phyloP scores from a whole-genome alignment of 92 coral and sea anemone genomes.

The Siderastrea radians region DNA sequence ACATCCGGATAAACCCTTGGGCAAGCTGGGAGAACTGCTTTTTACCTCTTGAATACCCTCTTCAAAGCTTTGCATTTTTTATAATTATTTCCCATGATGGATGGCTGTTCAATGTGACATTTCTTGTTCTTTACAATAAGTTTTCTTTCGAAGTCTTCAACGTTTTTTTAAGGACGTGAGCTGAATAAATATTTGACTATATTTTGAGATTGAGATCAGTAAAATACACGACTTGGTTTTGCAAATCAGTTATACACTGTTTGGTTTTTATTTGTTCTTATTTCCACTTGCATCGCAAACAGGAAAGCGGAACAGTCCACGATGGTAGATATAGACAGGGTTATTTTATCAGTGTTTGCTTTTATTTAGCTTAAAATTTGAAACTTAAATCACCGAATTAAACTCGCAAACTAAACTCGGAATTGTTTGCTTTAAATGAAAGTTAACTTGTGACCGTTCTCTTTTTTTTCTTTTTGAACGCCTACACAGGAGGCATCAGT shows the following conservation, averaged over 20 bases:
- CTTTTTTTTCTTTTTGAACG: background rate
- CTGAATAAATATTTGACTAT: background rate
- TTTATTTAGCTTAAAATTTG: background rate
- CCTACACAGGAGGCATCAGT: background rate
- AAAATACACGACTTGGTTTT: background rate
- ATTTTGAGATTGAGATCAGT: slow-evolving; percentile 12
- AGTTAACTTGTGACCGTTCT: no score
- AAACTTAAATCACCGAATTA: background rate
- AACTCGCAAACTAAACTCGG: background rate
- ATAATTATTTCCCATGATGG: background rate
- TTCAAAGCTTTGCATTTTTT: background rate
- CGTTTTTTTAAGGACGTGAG: slow-evolving; percentile 4
- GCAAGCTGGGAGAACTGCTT: background rate
- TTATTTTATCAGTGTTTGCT: background rate
- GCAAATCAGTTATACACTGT: background rate
- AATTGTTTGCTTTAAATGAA: no score
- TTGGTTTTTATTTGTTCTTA: background rate
- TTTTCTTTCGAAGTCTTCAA: background rate
- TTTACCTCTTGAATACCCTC: background rate
- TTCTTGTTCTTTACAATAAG: background rate
- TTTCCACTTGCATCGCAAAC: background rate
- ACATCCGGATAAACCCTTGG: slow-evolving; percentile 4
- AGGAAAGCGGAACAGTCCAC: background rate
- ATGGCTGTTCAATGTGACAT: slow-evolving; percentile 1
- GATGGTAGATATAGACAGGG: background rate